A percentile compares a stretch with the other conserved stretches of the same genome.
phyloP scores from a whole-genome alignment of 2,888 invertebrate species.

The Drosophila mettleri region DNA sequence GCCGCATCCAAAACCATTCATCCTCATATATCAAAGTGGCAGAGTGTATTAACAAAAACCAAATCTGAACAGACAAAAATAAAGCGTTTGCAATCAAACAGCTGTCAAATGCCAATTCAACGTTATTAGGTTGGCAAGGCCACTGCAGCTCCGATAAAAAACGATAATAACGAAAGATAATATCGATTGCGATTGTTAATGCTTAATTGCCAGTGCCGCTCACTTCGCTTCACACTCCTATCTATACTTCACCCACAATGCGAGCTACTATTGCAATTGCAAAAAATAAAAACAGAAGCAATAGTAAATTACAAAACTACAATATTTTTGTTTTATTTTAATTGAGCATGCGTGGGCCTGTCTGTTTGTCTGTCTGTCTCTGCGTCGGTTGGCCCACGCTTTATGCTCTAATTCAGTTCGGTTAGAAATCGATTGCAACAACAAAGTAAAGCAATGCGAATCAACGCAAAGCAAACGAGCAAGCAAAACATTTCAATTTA shows the following conservation, averaged over 20 bases:
- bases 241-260: conserved; percentile 23
- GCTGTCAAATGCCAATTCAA: conserved; percentile 51
- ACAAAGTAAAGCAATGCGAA: conserved; percentile 48
- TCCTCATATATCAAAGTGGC: conserved; percentile 60
- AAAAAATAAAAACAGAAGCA: conserved; percentile 24
- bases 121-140: conserved; percentile 33
- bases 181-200: conserved; percentile 50
- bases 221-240: conserved; percentile 42
- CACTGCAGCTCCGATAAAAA: conserved; percentile 38
- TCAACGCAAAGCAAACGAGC: conserved; percentile 44
- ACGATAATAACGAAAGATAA: conserved; percentile 43
- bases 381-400: conserved; percentile 67
- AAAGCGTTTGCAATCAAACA: conserved; percentile 51
- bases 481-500: conserved; percentile 59
- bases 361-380: conserved; percentile 32
- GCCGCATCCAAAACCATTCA: conserved; percentile 42
- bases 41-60: conserved; percentile 42
- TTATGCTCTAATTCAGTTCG: conserved; percentile 77
- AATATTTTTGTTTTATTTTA: conserved; percentile 61
- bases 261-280: conserved; percentile 39
- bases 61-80: conserved; percentile 35
- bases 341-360: conserved; percentile 70
- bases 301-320: conserved; percentile 57
- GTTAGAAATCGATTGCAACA: conserved; percentile 77
- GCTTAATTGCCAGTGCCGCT: conserved; percentile 48